Evolutionary conservation across 2,888 invertebrate genomes (phyloP).

Genomic region (Peribatodes rhomboidaria): DNA sequence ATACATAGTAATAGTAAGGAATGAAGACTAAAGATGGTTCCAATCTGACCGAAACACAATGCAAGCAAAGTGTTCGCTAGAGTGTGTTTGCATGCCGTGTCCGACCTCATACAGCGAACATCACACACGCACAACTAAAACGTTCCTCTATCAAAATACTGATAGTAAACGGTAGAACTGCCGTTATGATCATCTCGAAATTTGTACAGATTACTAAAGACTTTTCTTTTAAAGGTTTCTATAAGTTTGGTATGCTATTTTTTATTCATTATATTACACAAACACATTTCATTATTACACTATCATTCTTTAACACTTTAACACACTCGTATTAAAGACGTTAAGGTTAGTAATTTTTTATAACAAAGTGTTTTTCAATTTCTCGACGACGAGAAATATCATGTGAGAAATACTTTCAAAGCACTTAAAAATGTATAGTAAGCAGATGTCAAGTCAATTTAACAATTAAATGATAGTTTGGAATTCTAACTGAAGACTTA

Average conservation of each 20-base stretch:
- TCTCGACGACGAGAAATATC: too few relatives aligned
- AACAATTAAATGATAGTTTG: too few relatives aligned
- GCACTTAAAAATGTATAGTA: too few relatives aligned
- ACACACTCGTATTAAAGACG: neutral
- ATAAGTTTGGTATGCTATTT: neutral
- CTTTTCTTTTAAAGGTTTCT: neutral
- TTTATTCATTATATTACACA: neutral
- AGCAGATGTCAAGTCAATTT: too few relatives aligned
- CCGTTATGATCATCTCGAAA: neutral
- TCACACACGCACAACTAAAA: slow-evolving; percentile 33
- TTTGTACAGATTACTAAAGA: too few relatives aligned
- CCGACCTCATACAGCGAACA: slow-evolving; percentile 45
- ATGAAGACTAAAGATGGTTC: too few relatives aligned
- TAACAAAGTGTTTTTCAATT: too few relatives aligned
- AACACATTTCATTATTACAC: slow-evolving; percentile 2
- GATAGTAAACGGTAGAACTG: neutral
- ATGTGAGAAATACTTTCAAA: too few relatives aligned
- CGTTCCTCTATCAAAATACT: neutral
- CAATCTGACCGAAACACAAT: slow-evolving; percentile 57
- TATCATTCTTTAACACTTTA: neutral
- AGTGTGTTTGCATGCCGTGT: slow-evolving; percentile 71
- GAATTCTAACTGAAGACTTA: too few relatives aligned
- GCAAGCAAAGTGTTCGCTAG: slow-evolving; percentile 57
- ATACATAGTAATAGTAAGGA: too few relatives aligned
- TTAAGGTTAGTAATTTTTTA: too few relatives aligned